phyloP scores from a whole-genome alignment of 1,140 invertebrate genomes.

The Bombus breviceps region DNA sequence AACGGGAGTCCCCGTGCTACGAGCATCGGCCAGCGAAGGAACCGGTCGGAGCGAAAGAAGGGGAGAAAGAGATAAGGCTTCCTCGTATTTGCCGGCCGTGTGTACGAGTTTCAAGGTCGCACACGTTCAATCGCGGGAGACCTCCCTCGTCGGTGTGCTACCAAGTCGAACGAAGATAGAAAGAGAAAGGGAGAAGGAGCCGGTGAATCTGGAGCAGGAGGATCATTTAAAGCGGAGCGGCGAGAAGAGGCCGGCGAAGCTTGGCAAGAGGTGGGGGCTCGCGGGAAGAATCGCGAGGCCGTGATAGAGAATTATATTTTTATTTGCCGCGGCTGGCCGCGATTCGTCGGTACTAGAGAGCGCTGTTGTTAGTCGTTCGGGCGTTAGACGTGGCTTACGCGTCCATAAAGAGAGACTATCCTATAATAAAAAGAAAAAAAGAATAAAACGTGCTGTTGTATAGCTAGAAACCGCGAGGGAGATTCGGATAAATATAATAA shows the following conservation, averaged over 20 bases:
- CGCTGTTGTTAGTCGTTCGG: slow-evolving; percentile 46
- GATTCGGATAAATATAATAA: no score
- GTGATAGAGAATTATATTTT: slow-evolving; percentile 10
- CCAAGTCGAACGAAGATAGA: not conserved
- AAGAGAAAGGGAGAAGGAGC: not conserved
- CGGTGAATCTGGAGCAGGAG: slow-evolving; percentile 25
- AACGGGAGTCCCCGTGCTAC: slow-evolving; percentile 33
- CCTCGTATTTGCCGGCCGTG: not conserved
- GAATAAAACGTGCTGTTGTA: not conserved
- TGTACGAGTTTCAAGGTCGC: slow-evolving; percentile 52
- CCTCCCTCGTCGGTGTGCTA: not conserved
- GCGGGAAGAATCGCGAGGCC: slow-evolving; percentile 18
- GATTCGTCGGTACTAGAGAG: not conserved
- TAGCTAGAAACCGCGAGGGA: not conserved
- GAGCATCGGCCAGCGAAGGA: slow-evolving; percentile 29
- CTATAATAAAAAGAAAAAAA: not conserved
- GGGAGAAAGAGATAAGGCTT: not conserved
- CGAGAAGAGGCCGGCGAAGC: slow-evolving; percentile 21
- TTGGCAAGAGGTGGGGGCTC: slow-evolving; percentile 5
- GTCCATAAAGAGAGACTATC: not conserved
- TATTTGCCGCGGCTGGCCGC: slow-evolving; percentile 35
- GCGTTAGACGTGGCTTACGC: slow-evolving; percentile 23
- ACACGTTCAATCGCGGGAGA: no score
- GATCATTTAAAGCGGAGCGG: slow-evolving; percentile 17
- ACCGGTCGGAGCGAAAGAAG: not conserved